Evolutionary conservation across 2,888 invertebrate genomes (phyloP).

Genomic region (Thysanoteuthis rhombus): DNA sequence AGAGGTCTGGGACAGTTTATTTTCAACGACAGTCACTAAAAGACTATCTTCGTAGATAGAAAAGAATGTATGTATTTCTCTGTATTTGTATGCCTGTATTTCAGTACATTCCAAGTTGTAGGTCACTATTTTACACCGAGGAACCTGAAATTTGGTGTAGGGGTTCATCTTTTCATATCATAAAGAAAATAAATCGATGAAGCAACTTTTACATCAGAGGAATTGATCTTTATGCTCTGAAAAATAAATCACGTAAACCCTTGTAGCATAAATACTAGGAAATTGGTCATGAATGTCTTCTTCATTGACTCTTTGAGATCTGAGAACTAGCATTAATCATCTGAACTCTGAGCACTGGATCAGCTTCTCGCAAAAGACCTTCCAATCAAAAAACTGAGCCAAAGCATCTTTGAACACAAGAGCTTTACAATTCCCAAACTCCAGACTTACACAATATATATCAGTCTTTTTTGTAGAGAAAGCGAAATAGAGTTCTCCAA

Average conservation of each 20-base stretch:
- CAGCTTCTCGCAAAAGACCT: background rate
- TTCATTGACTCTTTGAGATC: background rate
- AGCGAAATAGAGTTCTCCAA: background rate
- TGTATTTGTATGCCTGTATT: too few species aligned
- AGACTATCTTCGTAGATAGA: too few species aligned
- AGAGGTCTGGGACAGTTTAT: too few species aligned
- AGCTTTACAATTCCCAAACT: background rate
- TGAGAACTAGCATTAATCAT: background rate
- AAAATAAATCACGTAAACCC: background rate
- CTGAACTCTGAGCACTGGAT: background rate
- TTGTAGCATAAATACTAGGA: background rate
- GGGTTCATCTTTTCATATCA: too few species aligned
- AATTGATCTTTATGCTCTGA: background rate
- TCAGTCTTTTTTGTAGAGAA: background rate
- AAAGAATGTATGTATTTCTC: too few species aligned
- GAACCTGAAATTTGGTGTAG: too few species aligned
- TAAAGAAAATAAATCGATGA: background rate
- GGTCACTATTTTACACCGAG: too few species aligned
- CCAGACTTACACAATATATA: background rate
- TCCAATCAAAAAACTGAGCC: background rate
- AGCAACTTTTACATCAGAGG: background rate
- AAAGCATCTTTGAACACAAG: background rate
- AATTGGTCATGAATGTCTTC: background rate
- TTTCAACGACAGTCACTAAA: too few species aligned
- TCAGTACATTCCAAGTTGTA: too few species aligned